Conservation (phyloP, 2,797 vertebrate species). For the Champsocephalus esox region DNA sequence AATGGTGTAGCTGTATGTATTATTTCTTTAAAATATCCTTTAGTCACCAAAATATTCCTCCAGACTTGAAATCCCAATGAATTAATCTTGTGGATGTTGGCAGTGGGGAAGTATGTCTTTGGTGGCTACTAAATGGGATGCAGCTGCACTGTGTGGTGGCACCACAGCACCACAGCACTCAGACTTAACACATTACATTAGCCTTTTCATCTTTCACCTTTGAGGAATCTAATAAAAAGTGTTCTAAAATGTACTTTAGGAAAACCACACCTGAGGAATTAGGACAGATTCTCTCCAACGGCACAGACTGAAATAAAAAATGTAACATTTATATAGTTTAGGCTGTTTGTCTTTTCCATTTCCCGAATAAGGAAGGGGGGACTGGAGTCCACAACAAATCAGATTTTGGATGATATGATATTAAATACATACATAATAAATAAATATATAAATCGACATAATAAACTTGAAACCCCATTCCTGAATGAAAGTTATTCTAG, state of each 20-base stretch:
- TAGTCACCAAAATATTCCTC: conserved; percentile 21
- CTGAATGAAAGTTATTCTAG: conserved; percentile 3
- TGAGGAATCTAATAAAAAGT: conserved; percentile 21
- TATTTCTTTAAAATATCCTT: conserved; percentile 31
- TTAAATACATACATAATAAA: too few species aligned
- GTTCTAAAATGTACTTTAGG: conserved; percentile 19
- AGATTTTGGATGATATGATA: background rate
- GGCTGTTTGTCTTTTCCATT: background rate
- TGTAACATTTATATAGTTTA: background rate
- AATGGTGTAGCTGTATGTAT: conserved; percentile 32
- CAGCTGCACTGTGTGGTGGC: conserved; percentile 22
- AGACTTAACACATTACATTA: conserved; percentile 37
- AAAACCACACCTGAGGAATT: conserved; percentile 13
- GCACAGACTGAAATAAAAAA: conserved; percentile 11
- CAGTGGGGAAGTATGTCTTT: conserved; percentile 62
- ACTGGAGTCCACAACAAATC: background rate
- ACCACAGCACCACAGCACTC: conserved; percentile 24
- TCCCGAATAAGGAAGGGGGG: background rate
- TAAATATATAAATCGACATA: background rate
- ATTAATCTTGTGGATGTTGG: conserved; percentile 1
- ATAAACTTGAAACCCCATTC: conserved; percentile 8
- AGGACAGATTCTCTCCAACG: background rate
- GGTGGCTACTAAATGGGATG: conserved; percentile 67
- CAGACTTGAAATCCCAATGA: conserved; percentile 15
- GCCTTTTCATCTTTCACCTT: conserved; percentile 13